A percentile compares a stretch with the other conserved stretches of the same genome.
Conservation (phyloP, 2,888 invertebrate species). For the Ormyrus pomaceus region DNA sequence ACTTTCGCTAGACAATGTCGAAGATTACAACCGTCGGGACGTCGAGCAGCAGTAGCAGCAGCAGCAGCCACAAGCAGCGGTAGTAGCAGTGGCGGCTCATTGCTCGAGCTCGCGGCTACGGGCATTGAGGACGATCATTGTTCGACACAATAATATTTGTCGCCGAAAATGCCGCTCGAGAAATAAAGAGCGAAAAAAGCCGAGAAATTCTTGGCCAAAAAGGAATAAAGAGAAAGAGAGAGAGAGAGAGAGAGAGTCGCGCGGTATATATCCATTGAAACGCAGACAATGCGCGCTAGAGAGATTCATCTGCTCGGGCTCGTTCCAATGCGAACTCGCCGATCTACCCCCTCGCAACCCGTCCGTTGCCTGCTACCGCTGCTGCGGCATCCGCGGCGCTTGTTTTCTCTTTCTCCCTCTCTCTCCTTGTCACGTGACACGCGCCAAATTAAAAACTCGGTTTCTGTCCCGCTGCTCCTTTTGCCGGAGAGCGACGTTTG, state of each 20-base stretch:
- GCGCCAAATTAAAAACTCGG: conserved; percentile 75
- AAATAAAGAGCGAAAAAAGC: conserved; percentile 47
- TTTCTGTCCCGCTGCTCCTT: conserved; percentile 68
- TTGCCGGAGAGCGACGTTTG: conserved; percentile 55
- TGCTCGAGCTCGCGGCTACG: conserved; percentile 59
- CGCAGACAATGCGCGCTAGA: conserved; percentile 71
- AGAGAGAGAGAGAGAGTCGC: conserved; percentile 36
- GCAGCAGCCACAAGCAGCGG: conserved; percentile 1
- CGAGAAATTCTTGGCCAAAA: conserved; percentile 59
- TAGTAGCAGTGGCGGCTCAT: conserved; percentile 51
- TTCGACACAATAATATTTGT: conserved; percentile 76
- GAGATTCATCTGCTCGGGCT: conserved; percentile 70
- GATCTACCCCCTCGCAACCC: conserved; percentile 54
- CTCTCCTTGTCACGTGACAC: conserved; percentile 62
- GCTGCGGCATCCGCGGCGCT: conserved; percentile 12
- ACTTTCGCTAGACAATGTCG: conserved; percentile 69
- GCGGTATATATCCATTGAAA: conserved; percentile 69
- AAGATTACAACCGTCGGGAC: conserved; percentile 67
- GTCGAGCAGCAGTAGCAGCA: conserved; percentile 11
- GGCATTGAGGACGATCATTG: conserved; percentile 72
- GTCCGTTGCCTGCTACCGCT: conserved; percentile 24
- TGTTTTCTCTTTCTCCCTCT: not conserved
- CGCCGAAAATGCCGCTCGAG: conserved; percentile 69
- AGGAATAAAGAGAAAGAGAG: conserved; percentile 63
- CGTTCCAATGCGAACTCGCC: conserved; percentile 65